Percentiles rank a stretch among this genome's conserved stretches.
Evolutionary conservation across 2,797 vertebrate species (phyloP).

Genomic region (Enteromius anoplus): DNA sequence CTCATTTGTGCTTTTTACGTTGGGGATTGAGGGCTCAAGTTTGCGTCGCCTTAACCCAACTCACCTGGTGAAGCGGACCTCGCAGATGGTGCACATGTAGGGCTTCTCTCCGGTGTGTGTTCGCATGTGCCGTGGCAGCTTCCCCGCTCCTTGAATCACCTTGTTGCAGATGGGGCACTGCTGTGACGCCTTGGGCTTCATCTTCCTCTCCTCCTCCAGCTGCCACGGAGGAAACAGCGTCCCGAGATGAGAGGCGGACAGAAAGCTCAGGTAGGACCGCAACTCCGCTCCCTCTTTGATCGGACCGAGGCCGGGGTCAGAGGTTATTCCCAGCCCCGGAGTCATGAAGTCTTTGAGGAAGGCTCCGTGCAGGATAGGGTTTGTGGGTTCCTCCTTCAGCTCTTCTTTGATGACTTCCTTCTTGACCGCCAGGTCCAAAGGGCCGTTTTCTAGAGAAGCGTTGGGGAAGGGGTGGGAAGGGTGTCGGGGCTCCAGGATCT

Average conservation of each 20-base stretch:
- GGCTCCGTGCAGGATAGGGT: constrained; percentile 83
- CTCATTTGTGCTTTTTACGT: not conserved
- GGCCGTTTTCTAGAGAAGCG: constrained; percentile 76
- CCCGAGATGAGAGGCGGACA: constrained; percentile 90
- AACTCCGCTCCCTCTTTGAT: constrained; percentile 95
- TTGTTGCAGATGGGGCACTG: constrained; percentile 99
- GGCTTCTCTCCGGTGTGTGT: constrained; percentile 98
- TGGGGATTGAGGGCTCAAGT: not conserved
- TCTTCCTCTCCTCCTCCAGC: constrained; percentile 94
- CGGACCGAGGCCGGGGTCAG: constrained; percentile 79
- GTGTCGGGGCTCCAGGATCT: constrained; percentile 78
- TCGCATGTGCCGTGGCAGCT: constrained; percentile 97
- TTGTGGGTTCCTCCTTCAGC: constrained; percentile 88
- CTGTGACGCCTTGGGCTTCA: constrained; percentile 97
- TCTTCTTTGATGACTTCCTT: constrained; percentile 95
- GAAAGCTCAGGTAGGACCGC: constrained; percentile 91
- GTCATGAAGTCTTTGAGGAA: constrained; percentile 92
- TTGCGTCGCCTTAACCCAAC: constrained; percentile 52
- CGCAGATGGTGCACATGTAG: constrained; percentile 98
- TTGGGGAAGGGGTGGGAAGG: constrained; percentile 64
- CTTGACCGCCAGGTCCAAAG: constrained; percentile 92
- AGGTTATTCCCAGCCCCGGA: constrained; percentile 75
- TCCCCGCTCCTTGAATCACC: constrained; percentile 97
- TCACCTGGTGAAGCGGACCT: constrained; percentile 98
- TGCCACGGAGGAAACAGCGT: constrained; percentile 95